phyloP scores from a whole-genome alignment of 2,113 vertebrate genomes.

The Scortum barcoo region DNA sequence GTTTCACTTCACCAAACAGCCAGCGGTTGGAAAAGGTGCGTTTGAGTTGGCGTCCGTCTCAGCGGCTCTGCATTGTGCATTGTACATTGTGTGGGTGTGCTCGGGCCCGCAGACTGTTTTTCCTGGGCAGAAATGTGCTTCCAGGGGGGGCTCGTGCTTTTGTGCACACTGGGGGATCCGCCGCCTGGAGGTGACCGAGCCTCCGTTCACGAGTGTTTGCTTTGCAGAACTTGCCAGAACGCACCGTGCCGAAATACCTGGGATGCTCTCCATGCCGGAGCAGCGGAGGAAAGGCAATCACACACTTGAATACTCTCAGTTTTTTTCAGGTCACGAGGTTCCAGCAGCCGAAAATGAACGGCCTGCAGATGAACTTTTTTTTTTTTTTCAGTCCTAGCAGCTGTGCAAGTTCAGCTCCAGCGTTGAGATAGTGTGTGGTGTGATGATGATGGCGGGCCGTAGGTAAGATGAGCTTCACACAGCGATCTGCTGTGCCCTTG shows the following conservation, averaged over 20 bases:
- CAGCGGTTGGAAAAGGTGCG: constrained; percentile 39
- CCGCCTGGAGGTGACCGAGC: constrained; percentile 56
- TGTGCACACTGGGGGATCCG: constrained; percentile 35
- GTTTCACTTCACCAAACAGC: constrained; percentile 27
- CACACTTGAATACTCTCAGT: neutral
- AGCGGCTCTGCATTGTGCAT: constrained; percentile 55
- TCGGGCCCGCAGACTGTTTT: constrained; percentile 67
- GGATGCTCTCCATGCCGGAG: constrained; percentile 54
- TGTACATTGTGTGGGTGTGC: constrained; percentile 59
- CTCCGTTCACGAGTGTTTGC: constrained; percentile 68
- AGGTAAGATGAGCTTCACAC: constrained; percentile 65
- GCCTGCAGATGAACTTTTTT: constrained; percentile 25
- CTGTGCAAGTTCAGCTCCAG: constrained; percentile 19
- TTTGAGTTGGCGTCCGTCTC: constrained; percentile 62
- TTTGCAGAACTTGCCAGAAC: constrained; percentile 62
- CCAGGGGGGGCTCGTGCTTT: constrained; percentile 47
- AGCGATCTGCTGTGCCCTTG: constrained; percentile 67
- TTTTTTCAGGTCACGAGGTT: constrained; percentile 30
- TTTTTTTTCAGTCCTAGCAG: constrained; percentile 31
- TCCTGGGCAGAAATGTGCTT: constrained; percentile 59
- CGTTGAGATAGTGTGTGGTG: constrained; percentile 6
- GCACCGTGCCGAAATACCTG: constrained; percentile 56
- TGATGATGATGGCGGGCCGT: constrained; percentile 37
- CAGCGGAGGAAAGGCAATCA: constrained; percentile 27
- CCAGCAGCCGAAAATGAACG: constrained; percentile 31